phyloP scores from a whole-genome alignment of 2,797 vertebrate species.

The Catharus ustulatus region DNA sequence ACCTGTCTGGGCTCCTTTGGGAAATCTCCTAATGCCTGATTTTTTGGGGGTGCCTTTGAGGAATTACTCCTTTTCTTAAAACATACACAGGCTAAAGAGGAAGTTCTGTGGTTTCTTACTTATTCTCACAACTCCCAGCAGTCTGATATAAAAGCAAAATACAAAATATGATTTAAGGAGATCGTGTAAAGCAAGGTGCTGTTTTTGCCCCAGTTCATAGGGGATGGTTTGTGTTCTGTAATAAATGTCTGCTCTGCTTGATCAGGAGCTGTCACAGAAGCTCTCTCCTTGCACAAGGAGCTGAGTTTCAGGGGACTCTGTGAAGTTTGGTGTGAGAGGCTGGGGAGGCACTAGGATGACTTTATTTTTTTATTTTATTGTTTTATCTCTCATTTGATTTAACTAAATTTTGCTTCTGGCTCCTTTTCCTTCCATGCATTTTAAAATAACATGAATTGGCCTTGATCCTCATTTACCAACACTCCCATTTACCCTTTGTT shows the following conservation, averaged over 20 bases:
- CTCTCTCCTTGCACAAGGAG: neutral
- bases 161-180: neutral
- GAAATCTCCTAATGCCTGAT: neutral
- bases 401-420: neutral
- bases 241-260: neutral
- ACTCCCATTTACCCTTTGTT: neutral
- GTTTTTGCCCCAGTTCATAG: neutral
- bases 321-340: neutral
- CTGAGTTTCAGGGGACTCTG: neutral
- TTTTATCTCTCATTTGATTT: neutral
- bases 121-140: neutral
- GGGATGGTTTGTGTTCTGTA: neutral
- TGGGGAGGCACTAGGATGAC: neutral
- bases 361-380: neutral
- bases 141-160: neutral
- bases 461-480: neutral
- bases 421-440: neutral
- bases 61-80: neutral
- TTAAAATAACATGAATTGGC: accelerated
- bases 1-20: neutral
- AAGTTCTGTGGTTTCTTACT: neutral
- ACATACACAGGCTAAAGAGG: neutral
- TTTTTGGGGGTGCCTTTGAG: neutral
- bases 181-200: neutral
- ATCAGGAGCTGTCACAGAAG: neutral